Evolutionary conservation across 2,113 vertebrate genomes (phyloP), one percentile per base, ranked within the genome.

Genomic region (Capreolus pygargus): DNA sequence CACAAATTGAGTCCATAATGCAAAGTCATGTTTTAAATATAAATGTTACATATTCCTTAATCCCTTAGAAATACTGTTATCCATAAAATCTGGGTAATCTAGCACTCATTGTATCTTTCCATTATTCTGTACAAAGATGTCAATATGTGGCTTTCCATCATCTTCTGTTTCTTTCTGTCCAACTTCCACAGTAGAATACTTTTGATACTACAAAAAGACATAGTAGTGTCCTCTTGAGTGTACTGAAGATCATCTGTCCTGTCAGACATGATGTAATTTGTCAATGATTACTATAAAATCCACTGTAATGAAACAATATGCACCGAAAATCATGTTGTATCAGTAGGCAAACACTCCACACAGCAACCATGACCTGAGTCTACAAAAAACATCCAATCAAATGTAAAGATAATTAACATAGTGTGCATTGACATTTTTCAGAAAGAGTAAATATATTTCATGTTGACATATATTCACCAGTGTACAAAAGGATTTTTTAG

Each of bases 11-110:
- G 58, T 60, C 93, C 45, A 93, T 54, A 96, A 90, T 82, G 76
- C 14, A 81, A 79, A 11, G 21, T 30, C 13, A 57, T 14, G 39
- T 76, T 57, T 94, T 76, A 50, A 82, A 92, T 57, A 79, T 84
- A 89, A 64, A 96, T 95, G 15, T 50, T 64, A 79, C 2, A 84
- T 97, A 96, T 88, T 92, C 67, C 30, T 5, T 92, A 97, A 61
- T 45, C n/a, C 17, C 89, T 95, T 89, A 45, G 30, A 98, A 98
- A 79, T 86, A n/a, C 23, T 83, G 27, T 52, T 64, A 81, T 86
- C 50, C 61, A 82, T 89, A 58, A 97, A 92, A 97, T 30, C 5
- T 79, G 36, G 1, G 14, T 90, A 90, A 84, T 39, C 14, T 36
- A 86, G 15, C 4, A 84, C 1, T 85, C 15, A 88, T 6, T 55